phyloP scores from a whole-genome alignment of 2,113 vertebrate species.

The Bostrychus sinensis region DNA sequence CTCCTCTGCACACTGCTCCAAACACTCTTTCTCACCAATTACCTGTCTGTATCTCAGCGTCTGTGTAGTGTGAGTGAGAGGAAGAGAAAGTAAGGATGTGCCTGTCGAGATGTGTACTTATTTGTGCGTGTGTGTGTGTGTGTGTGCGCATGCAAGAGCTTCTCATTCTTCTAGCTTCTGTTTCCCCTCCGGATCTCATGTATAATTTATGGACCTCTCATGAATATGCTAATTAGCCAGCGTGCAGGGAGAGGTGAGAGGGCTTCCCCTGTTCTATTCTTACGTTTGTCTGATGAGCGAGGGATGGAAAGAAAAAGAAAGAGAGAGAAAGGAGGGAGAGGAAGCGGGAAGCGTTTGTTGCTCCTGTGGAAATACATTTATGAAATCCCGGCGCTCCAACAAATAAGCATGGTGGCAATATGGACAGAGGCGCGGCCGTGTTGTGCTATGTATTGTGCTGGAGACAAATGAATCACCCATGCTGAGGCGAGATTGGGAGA shows the following conservation, averaged over 20 bases:
- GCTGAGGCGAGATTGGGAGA: conserved; percentile 67
- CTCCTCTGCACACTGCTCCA: conserved; percentile 52
- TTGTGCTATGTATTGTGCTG: conserved; percentile 78
- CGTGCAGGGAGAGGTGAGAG: conserved; percentile 84
- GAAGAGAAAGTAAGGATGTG: conserved; percentile 48
- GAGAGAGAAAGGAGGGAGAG: conserved; percentile 39
- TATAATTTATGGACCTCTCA: conserved; percentile 82
- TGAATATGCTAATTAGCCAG: conserved; percentile 84
- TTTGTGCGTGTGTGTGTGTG: conserved; percentile 38
- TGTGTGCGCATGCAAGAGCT: conserved; percentile 43
- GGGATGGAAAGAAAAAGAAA: conserved; percentile 53
- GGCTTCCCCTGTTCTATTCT: conserved; percentile 85
- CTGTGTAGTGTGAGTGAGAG: conserved; percentile 67
- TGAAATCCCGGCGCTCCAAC: conserved; percentile 65
- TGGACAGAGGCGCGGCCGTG: conserved; percentile 57
- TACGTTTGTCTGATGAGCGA: conserved; percentile 78
- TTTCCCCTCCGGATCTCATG: conserved; percentile 83
- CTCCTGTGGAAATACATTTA: conserved; percentile 67
- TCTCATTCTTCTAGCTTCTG: conserved; percentile 75
- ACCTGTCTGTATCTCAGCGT: conserved; percentile 66
- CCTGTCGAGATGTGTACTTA: conserved; percentile 33
- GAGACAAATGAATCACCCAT: conserved; percentile 82
- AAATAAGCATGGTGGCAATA: conserved; percentile 72
- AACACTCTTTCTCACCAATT: conserved; percentile 76
- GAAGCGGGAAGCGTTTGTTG: conserved; percentile 50